Conservation (phyloP, 2,797 vertebrate genomes). For the Acrossocheilus fasciatus region DNA sequence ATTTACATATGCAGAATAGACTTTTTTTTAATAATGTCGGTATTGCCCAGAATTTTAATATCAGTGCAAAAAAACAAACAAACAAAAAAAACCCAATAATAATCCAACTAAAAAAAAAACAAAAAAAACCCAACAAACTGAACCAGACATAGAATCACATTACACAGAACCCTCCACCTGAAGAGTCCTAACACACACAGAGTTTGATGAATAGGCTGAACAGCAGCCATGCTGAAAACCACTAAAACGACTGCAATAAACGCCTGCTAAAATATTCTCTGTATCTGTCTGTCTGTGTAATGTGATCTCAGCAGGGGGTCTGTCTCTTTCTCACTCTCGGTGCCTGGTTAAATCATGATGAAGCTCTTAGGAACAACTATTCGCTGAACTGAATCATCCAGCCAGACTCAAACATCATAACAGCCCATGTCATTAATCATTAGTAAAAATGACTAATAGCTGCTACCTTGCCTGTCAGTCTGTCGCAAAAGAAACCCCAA, state of each 20-base stretch:
- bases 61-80: neutral
- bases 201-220: neutral
- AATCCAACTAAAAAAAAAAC: neutral
- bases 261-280: constrained; percentile 40
- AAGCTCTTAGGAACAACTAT: constrained; percentile 52
- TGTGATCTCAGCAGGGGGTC: constrained; percentile 58
- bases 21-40: neutral
- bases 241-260: constrained; percentile 42
- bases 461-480: neutral
- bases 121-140: neutral
- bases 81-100: neutral
- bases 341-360: constrained; percentile 57
- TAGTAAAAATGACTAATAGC: constrained; percentile 39
- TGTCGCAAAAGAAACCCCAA: neutral
- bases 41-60: neutral
- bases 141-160: neutral
- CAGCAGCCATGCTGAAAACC: constrained; percentile 24
- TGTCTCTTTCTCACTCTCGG: constrained; percentile 54
- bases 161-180: neutral
- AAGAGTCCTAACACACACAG: constrained; percentile 2
- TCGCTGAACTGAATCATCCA: constrained; percentile 47
- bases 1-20: neutral
- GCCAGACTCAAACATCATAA: constrained; percentile 51
- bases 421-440: constrained; percentile 40
- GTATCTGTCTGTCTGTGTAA: constrained; percentile 54